Percentiles rank a stretch among this genome's conserved stretches.
phyloP scores from a whole-genome alignment of 2,888 invertebrate genomes.

The Eudemis profundana region DNA sequence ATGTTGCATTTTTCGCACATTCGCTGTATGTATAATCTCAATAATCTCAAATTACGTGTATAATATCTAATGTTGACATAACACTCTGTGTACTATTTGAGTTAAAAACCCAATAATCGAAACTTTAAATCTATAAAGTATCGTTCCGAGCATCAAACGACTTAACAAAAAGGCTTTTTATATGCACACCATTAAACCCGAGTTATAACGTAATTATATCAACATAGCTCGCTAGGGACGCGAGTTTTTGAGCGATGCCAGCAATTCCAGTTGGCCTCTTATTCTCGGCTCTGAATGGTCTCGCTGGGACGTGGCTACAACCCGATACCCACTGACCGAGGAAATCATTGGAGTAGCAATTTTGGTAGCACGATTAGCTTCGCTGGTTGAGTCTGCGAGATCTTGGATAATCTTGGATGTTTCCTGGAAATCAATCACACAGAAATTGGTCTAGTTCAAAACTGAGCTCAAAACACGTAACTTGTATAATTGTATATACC shows the following conservation, averaged over 20 bases:
- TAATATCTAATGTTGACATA: too few species aligned
- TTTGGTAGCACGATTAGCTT: neutral
- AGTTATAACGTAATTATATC: slow-evolving; percentile 42
- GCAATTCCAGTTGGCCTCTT: slow-evolving; percentile 42
- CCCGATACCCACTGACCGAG: slow-evolving; percentile 32
- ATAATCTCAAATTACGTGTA: too few species aligned
- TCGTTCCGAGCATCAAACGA: neutral
- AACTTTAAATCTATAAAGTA: neutral
- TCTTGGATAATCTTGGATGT: too few species aligned
- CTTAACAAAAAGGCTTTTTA: slow-evolving; percentile 24
- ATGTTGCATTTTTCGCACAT: too few species aligned
- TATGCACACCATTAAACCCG: slow-evolving; percentile 36
- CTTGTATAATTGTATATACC: too few species aligned
- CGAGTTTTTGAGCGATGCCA: slow-evolving; percentile 42
- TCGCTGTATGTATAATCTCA: too few species aligned
- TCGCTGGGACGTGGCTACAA: slow-evolving; percentile 38
- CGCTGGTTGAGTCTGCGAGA: too few species aligned
- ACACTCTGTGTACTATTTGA: too few species aligned
- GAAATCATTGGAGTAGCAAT: slow-evolving; percentile 12
- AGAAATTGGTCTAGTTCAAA: too few species aligned
- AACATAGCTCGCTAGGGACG: slow-evolving; percentile 30
- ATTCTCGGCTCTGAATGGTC: slow-evolving; percentile 42
- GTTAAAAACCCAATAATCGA: neutral
- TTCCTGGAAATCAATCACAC: too few species aligned
- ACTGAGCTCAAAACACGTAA: too few species aligned